phyloP scores from a whole-genome alignment of 1,140 invertebrate species.

The Cephus cinctus region DNA sequence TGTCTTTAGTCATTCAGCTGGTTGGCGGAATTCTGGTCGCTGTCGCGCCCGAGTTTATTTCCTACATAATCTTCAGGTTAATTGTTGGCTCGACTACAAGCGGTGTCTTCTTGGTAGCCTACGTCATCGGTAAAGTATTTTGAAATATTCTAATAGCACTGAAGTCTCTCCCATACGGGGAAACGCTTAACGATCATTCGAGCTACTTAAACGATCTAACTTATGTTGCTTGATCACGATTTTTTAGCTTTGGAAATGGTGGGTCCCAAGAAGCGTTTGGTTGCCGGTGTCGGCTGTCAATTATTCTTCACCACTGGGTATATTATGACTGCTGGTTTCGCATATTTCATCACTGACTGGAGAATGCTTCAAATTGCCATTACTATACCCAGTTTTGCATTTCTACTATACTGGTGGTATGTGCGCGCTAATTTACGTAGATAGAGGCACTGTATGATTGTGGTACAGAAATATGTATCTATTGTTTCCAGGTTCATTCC shows the following conservation, averaged over 20 bases:
- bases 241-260: conserved; percentile 79
- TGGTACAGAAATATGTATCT: not conserved
- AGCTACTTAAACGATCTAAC: not conserved
- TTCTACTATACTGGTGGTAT: conserved; percentile 79
- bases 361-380: conserved; percentile 70
- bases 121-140: conserved; percentile 67
- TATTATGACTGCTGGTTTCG: conserved; percentile 70
- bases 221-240: conserved; percentile 12
- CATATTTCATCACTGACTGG: conserved; percentile 75
- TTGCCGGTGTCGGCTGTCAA: conserved; percentile 74
- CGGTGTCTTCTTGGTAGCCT: conserved; percentile 75
- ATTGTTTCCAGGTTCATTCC: conserved; percentile 67
- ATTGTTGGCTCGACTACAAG: conserved; percentile 74
- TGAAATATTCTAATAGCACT: not conserved
- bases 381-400: conserved; percentile 67
- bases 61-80: conserved; percentile 67
- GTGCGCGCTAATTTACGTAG: conserved; percentile 37
- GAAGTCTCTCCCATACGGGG: not conserved
- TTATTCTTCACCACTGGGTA: conserved; percentile 79
- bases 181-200: not conserved
- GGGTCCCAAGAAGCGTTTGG: conserved; percentile 69
- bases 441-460: not conserved
- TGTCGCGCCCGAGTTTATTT: conserved; percentile 67
- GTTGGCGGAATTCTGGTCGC: conserved; percentile 65
- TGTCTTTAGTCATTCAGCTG: conserved; percentile 69